Evolutionary conservation across 2,113 vertebrate species (phyloP).

Genomic region (Phylloscopus whistleri): DNA sequence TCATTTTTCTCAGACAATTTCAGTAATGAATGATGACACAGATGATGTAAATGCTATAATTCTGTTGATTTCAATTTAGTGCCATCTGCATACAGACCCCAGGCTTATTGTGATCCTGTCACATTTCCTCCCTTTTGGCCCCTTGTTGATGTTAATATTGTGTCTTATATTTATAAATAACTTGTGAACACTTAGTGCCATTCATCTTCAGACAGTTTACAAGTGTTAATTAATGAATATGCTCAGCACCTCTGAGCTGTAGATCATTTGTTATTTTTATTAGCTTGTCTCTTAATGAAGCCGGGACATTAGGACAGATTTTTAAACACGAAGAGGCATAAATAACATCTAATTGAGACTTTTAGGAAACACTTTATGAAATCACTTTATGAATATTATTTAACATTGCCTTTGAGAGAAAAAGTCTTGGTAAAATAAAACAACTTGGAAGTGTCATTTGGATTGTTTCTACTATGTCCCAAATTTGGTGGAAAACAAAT

Average conservation of each 20-base stretch:
- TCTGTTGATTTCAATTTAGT: constrained; percentile 1
- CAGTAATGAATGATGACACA: not conserved
- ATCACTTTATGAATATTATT: not conserved
- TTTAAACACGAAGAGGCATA: not conserved
- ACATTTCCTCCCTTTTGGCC: not conserved
- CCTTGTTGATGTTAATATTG: not conserved
- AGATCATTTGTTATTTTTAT: not conserved
- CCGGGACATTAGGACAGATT: not conserved
- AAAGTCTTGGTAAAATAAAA: not conserved
- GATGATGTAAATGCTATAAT: not conserved
- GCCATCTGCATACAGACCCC: not conserved
- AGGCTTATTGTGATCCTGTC: not conserved
- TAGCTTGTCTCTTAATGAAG: not conserved
- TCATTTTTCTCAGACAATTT: constrained; percentile 14
- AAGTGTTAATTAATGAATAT: not conserved
- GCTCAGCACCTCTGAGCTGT: not conserved
- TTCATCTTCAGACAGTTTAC: not conserved
- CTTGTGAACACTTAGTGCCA: not conserved
- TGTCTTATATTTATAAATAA: not conserved
- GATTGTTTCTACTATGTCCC: not conserved
- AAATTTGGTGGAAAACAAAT: not conserved
- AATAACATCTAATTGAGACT: not conserved
- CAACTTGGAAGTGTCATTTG: not conserved
- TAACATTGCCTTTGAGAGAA: not conserved
- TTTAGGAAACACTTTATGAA: not conserved